Conservation (phyloP, 1,140 invertebrate genomes). For the Drosophila triauraria region DNA sequence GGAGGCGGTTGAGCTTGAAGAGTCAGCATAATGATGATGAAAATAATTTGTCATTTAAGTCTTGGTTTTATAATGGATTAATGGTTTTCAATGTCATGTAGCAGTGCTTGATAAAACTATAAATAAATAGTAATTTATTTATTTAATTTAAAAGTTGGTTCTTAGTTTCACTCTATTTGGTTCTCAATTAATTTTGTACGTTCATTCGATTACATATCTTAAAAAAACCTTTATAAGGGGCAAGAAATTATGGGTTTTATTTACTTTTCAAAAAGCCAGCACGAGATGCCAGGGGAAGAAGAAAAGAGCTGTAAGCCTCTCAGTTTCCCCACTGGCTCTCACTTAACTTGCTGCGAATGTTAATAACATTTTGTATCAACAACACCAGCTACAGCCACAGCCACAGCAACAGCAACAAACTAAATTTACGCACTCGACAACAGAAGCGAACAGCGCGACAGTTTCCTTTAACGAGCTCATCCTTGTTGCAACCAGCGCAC, state of each 20-base stretch:
- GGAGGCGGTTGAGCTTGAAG: constrained; percentile 22
- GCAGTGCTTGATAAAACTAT: no score
- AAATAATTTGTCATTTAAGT: constrained; percentile 4
- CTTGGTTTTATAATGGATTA: constrained; percentile 1
- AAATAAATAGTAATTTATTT: no score
- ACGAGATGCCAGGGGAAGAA: no score
- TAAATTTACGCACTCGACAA: constrained; percentile 77
- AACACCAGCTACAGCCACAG: constrained; percentile 46
- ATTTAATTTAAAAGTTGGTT: background rate
- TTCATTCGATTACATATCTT: no score
- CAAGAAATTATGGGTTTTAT: no score
- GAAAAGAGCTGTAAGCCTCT: background rate
- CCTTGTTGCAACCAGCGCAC: constrained; percentile 74
- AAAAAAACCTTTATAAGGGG: no score
- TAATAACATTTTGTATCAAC: constrained; percentile 74
- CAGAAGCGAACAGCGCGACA: constrained; percentile 48
- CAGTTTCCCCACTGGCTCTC: constrained; percentile 11
- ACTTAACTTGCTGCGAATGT: constrained; percentile 74
- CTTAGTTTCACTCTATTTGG: no score
- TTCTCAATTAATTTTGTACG: no score
- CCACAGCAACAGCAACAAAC: constrained; percentile 27
- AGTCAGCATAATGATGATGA: constrained; percentile 27
- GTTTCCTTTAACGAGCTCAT: constrained; percentile 81
- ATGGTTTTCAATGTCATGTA: constrained; percentile 8
- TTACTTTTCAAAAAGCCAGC: no score